These are phyloP conservation scores for Norana najaformis DNA, from an alignment of 2,888 invertebrate species.

Conservation along the genomic window DNA sequence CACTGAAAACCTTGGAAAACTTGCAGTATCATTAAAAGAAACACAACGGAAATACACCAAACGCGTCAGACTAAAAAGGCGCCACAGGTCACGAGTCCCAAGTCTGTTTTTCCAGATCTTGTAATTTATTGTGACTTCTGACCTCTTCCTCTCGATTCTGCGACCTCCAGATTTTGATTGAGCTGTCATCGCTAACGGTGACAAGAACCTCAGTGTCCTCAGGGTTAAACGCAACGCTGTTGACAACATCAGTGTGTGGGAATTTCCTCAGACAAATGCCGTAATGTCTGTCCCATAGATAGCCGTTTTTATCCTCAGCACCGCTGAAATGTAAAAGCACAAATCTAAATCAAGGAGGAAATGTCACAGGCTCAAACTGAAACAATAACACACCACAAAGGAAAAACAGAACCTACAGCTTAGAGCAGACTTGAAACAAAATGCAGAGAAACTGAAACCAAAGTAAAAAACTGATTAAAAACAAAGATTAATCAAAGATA, in stretches of 20 bases:
- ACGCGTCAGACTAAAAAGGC: not conserved
- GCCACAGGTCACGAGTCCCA: not conserved
- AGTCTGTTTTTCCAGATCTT: not conserved
- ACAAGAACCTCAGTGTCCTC: conserved; percentile 79
- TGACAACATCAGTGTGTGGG: conserved; percentile 79
- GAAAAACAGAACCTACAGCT: no score
- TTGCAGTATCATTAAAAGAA: not conserved
- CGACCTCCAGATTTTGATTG: conserved; percentile 71
- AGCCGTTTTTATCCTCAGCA: conserved; percentile 80
- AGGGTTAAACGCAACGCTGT: conserved; percentile 83
- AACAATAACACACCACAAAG: not conserved
- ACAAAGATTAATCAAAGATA: no score
- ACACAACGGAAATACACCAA: not conserved
- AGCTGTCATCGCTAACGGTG: conserved; percentile 80
- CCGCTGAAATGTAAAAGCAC: conserved; percentile 68
- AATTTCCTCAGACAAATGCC: conserved; percentile 76
- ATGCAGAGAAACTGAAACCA: no score
- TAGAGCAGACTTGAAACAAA: no score
- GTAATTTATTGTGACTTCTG: not conserved
- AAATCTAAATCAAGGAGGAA: not conserved
- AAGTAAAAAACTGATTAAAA: no score
- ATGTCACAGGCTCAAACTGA: not conserved
- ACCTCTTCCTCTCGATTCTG: conserved; percentile 32
- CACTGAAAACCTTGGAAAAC: no score
- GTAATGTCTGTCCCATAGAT: conserved; percentile 83